Evolutionary conservation across 2,113 vertebrate species (phyloP).

Genomic region (Pollimyrus isidori): DNA sequence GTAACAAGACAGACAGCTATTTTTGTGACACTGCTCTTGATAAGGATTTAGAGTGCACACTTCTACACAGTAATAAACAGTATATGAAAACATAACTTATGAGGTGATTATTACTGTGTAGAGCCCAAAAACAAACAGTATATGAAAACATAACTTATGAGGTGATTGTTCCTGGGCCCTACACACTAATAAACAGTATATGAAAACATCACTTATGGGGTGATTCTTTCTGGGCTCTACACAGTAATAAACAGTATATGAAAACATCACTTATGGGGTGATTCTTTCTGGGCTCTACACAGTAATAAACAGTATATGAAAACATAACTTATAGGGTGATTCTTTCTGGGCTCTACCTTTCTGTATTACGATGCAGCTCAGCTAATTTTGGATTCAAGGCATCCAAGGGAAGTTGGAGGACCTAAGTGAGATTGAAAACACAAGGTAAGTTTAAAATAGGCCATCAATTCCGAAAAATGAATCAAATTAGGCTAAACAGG

Average conservation of each 20-base stretch:
- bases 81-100: not conserved
- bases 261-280: not conserved
- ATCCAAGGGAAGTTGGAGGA: not conserved
- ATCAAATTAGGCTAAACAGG: not conserved
- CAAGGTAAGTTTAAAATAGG: not conserved
- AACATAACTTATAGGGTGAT: not conserved
- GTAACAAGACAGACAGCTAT: not conserved
- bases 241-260: not conserved
- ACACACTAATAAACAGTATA: not conserved
- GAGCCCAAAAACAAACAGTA: not conserved
- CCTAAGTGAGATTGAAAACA: not conserved
- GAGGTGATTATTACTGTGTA: not conserved
- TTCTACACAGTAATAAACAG: not conserved
- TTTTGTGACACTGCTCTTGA: not conserved
- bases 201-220: not conserved
- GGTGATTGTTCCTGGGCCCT: not conserved
- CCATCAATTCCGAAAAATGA: not conserved
- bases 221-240: not conserved
- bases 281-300: not conserved
- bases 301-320: not conserved
- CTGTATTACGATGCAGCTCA: not conserved
- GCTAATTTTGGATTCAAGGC: not conserved
- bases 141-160: not conserved
- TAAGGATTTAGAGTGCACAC: not conserved
- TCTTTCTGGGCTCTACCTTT: not conserved